Base-by-base conservation (phyloP, 2,113 vertebrate species). In the Callopanchax toddi region DNA sequence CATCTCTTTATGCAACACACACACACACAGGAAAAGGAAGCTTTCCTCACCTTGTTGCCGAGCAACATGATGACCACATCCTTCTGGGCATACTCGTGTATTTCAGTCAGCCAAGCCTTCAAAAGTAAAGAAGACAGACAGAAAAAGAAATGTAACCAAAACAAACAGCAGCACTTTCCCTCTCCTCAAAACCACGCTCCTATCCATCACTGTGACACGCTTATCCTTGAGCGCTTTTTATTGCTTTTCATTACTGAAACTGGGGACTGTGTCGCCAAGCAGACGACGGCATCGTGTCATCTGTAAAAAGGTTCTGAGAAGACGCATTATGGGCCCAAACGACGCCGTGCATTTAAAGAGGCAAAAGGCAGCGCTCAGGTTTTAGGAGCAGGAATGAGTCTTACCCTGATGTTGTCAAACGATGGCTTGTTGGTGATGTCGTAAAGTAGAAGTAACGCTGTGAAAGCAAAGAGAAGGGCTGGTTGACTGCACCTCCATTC, bases 31-130 rank as follows among this genome's bases (percentile, higher is more conserved):
- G 50, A 78, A 78, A 85, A 88, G 80, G 81, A 92, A 91, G 86
- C 86, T 75, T 76, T 67, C 75, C 91, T 91, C 81, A 93, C 92
- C 92, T 99, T 99, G 90, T 99, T 99, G 88, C 97, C 97, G 73
- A 99, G 94, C 91, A 99, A 87, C 96, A 99, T 96, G 88, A 99
- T 96, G 91, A 98, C 97, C 92, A 98, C 97, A 49, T 99, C 95
- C 91, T 94, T 95, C 89, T 97, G 95, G 77, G 97, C 96, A 0
- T 96, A 98, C 83, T 99, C 97, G 0, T 98, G 93, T 82, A 99
- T 95, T 91, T 99, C 97, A 0, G 90, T 93, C 73, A 93, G 86
- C 92, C 92, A 93, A 79, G 92, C 92, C 92, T 93, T 80, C 49
- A 55, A 78, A 77, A 76, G 84, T 49, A 68, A 11, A 74, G 78